Base-by-base conservation (phyloP, 2,113 vertebrate species). In the Dicrurus megarhynchus region DNA sequence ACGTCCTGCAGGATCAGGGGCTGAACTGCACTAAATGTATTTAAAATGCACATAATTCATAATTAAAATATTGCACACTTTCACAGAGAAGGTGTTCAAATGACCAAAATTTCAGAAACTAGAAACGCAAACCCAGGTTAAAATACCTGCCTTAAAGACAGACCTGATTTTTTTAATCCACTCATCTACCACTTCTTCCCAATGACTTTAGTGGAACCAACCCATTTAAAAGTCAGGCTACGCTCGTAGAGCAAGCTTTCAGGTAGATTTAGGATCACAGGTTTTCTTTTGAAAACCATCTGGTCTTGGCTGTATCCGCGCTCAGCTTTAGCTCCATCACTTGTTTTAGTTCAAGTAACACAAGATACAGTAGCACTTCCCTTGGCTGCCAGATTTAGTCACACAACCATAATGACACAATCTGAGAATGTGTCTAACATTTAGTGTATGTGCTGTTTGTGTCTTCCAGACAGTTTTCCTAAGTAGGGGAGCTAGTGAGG, bases 381-480 rank as follows among this genome's bases (percentile, higher is more conserved):
- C 42, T 4, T n/a, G 50, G 19, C 35, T 76, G 70, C 15, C 70
- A 68, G 42, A 79, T 79, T 56, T 46, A 86, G 22, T 73, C 35
- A 11, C 19, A 44, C 11, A 73, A 5, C 5, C 0, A 0, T 16
- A 80, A 59, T 0, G 0, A 22, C 74, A 56, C 30, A 35, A 90
- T 35, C 32, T 70, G 82, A 85, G 27, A 37, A 52, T 17, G 15
- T 73, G 49, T 59, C 79, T 88, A 57, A 44, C 16, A 26, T 67
- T 53, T 16, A 46, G 30, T 6, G 0, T 37, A 32, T 41, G n/a
- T n/a, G 50, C 56, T 93, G 33, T 42, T 55, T 7, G 0, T n/a
- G 39, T 69, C 55, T 69, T 78, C 32, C 47, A 90, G 52, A 1
- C 1, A 1, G 6, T n/a, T 82, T 87, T 52, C 33, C 52, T 39